Percentiles rank a stretch among this genome's conserved stretches.
Conservation (phyloP, 2,888 invertebrate genomes). For the Hipparchia sbordonii region DNA sequence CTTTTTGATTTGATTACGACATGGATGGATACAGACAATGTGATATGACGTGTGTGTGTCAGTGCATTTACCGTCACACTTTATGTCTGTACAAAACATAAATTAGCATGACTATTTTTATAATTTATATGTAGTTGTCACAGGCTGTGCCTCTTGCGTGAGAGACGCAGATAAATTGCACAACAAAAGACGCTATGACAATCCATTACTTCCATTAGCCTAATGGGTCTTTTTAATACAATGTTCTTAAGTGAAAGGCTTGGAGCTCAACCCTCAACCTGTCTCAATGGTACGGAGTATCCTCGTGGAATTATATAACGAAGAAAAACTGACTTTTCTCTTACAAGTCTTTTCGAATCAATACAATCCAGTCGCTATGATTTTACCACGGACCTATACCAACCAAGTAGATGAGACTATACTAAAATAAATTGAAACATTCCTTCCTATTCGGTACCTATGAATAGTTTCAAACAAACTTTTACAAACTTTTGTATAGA, state of each 20-base stretch:
- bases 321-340: neutral
- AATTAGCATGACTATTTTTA: slow-evolving; percentile 14
- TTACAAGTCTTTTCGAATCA: neutral
- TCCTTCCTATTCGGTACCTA: neutral
- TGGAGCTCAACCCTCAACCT: slow-evolving; percentile 4
- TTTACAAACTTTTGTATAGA: neutral
- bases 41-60: too few relatives aligned
- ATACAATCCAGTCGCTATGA: neutral
- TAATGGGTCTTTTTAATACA: slow-evolving; percentile 35
- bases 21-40: too few relatives aligned
- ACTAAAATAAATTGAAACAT: neutral
- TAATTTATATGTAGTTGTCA: slow-evolving; percentile 29
- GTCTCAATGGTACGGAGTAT: neutral
- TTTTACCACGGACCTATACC: neutral
- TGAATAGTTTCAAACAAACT: neutral
- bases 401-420: neutral
- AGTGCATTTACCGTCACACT: too few relatives aligned
- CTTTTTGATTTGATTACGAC: too few relatives aligned
- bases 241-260: slow-evolving; percentile 23
- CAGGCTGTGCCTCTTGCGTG: slow-evolving; percentile 21
- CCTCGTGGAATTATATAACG: neutral
- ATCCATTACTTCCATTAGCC: slow-evolving; percentile 29
- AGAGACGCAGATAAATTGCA: slow-evolving; percentile 28
- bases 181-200: slow-evolving; percentile 35
- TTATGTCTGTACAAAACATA: too few relatives aligned